These are phyloP conservation scores for Willisornis vidua DNA, from an alignment of 2,113 vertebrate species.

Conservation along the genomic window DNA sequence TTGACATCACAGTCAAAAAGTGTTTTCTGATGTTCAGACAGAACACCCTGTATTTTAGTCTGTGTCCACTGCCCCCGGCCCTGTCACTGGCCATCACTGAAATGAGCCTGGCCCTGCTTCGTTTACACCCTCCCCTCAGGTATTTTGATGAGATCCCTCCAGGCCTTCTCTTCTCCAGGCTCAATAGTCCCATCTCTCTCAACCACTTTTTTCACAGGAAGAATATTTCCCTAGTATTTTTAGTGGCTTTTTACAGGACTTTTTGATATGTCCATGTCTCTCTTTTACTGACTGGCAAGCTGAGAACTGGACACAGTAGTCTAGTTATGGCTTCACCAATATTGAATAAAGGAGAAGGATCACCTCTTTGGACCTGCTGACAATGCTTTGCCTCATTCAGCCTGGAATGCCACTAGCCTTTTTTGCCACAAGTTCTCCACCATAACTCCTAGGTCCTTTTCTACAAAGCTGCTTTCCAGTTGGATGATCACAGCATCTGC, in stretches of 20 bases:
- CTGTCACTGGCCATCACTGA: not conserved
- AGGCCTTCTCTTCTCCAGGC: no score
- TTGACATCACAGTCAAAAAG: not conserved
- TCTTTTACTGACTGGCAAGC: not conserved
- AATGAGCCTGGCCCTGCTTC: not conserved
- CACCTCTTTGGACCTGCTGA: not conserved
- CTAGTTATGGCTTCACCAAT: not conserved
- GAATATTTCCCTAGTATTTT: no score
- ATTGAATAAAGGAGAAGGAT: not conserved
- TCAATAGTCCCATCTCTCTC: no score
- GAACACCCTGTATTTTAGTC: not conserved
- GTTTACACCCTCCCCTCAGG: not conserved
- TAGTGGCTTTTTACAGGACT: no score
- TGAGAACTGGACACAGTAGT: not conserved
- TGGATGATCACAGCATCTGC: not conserved
- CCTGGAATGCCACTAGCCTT: not conserved
- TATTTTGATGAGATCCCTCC: not conserved
- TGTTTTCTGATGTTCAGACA: not conserved
- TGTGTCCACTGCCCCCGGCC: not conserved
- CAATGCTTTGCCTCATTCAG: not conserved
- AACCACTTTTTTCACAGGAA: no score
- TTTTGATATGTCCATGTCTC: not conserved
- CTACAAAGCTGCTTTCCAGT: not conserved
- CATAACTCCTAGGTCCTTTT: not conserved
- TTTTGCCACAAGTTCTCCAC: not conserved